Evolutionary conservation across 2,888 invertebrate genomes (phyloP).

Genomic region (Tipula helvola): DNA sequence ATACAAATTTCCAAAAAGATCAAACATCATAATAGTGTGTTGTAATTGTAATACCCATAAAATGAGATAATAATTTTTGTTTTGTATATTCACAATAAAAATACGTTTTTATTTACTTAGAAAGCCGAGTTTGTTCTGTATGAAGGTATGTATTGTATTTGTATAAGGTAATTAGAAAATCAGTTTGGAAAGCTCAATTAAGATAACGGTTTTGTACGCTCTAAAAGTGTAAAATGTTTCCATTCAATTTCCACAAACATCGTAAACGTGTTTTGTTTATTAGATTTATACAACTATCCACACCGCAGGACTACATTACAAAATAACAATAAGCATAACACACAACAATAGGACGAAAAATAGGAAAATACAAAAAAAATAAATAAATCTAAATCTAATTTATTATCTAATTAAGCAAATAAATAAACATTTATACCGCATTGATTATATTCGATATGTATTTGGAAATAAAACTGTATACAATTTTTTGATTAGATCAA

Average conservation of each 20-base stretch:
- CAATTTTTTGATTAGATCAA: constrained; percentile 4
- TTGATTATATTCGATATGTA: constrained; percentile 1
- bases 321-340: not conserved
- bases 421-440: constrained; percentile 5
- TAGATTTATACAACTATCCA: not conserved
- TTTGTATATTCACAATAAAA: not conserved
- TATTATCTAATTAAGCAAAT: constrained; percentile 9
- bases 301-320: not conserved
- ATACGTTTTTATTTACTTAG: not conserved
- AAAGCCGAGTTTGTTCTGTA: not conserved
- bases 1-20: not conserved
- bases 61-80: not conserved
- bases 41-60: not conserved
- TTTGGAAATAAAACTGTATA: not conserved
- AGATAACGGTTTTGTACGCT: not conserved
- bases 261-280: not conserved
- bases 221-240: not conserved
- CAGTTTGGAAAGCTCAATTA: not conserved
- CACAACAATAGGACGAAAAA: not conserved
- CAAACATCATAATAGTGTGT: not conserved
- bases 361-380: not conserved
- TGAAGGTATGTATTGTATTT: not conserved
- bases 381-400: constrained; percentile 10
- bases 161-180: not conserved
- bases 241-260: not conserved